A percentile compares a stretch with the other conserved stretches of the same genome.
These are phyloP conservation scores for Mormyrus iriodes DNA, from an alignment of 2,113 vertebrate species.

Conservation along the genomic window DNA sequence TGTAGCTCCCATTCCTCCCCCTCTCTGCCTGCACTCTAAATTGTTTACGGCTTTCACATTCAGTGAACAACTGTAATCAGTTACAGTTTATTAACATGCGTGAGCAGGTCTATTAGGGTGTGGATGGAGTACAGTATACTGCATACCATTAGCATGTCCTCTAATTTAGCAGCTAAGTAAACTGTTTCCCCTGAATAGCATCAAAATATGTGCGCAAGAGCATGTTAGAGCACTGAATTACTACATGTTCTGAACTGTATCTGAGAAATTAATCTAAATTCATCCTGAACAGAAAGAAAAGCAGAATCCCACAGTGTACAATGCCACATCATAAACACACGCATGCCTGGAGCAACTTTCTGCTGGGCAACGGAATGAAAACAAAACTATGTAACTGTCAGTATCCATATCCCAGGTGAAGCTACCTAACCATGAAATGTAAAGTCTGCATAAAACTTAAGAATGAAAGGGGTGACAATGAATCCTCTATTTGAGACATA, in stretches of 20 bases:
- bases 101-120: neutral
- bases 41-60: neutral
- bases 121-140: neutral
- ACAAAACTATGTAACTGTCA: neutral
- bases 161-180: neutral
- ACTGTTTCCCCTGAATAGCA: neutral
- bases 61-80: neutral
- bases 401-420: neutral
- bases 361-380: neutral
- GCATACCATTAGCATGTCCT: neutral
- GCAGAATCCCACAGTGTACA: neutral
- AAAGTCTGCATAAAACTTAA: neutral
- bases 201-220: neutral
- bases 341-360: neutral
- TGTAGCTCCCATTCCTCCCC: neutral
- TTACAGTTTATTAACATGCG: neutral
- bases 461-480: neutral
- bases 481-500: neutral
- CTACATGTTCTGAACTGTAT: neutral
- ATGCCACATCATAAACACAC: neutral
- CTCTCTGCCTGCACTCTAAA: neutral
- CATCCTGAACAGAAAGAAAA: neutral
- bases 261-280: neutral
- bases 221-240: neutral
- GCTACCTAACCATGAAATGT: neutral